Conservation (phyloP, 2,888 invertebrate species). For the Drosophila putrida region DNA sequence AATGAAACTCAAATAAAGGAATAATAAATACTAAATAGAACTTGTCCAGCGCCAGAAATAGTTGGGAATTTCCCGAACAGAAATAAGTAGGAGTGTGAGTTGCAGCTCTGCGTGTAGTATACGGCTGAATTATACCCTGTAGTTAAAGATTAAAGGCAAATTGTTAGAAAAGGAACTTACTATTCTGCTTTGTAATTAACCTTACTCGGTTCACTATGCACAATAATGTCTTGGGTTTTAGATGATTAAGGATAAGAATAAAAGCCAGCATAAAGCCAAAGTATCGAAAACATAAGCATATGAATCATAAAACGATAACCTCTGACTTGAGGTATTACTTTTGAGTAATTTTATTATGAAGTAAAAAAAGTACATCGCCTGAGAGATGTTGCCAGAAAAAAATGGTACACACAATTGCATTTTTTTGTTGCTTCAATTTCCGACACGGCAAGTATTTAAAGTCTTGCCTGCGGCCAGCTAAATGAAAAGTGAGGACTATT, state of each 20-base stretch:
- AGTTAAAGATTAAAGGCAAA: not conserved
- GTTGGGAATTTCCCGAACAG: conserved; percentile 64
- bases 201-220: no score
- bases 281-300: not conserved
- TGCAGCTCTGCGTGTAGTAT: no score
- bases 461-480: conserved; percentile 38
- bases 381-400: not conserved
- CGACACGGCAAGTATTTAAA: conserved; percentile 32
- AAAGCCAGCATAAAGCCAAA: not conserved
- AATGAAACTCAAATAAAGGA: conserved; percentile 7
- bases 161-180: not conserved
- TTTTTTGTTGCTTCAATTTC: not conserved
- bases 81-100: not conserved
- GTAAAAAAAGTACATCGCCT: not conserved
- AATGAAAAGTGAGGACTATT: conserved; percentile 31
- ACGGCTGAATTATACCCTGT: conserved; percentile 5
- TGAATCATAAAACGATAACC: not conserved
- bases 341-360: no score
- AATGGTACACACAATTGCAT: conserved; percentile 3
- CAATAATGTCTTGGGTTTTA: no score
- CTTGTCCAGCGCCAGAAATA: conserved; percentile 38
- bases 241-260: not conserved
- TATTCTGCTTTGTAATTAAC: no score
- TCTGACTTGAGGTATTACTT: no score
- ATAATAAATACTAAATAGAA: conserved; percentile 24